Conservation (phyloP, 2,888 invertebrate species). For the Atethmia centrago region DNA sequence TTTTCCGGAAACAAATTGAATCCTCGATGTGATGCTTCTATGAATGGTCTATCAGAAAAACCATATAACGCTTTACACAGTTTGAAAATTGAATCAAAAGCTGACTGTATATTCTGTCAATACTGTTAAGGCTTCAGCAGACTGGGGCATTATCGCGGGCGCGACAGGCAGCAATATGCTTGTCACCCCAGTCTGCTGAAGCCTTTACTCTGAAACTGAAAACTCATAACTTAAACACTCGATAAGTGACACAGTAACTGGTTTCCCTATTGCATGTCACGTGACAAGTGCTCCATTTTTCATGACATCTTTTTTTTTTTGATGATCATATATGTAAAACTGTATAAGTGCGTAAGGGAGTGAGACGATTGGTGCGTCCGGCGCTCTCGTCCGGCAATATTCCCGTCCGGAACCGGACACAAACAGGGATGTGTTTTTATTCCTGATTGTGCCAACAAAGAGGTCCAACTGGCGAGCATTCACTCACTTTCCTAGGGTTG, state of each 20-base stretch:
- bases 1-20: conserved; percentile 17
- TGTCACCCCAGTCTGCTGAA: no score
- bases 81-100: conserved; percentile 6
- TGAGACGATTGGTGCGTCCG: conserved; percentile 77
- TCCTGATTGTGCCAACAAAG: conserved; percentile 84
- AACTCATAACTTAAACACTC: neutral
- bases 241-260: neutral
- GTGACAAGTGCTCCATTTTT: conserved; percentile 12
- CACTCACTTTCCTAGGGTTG: conserved; percentile 77
- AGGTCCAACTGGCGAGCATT: conserved; percentile 82
- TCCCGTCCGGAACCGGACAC: conserved; percentile 69
- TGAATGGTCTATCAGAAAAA: conserved; percentile 3
- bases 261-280: conserved; percentile 8
- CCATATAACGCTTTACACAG: conserved; percentile 1
- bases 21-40: conserved; percentile 1
- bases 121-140: no score
- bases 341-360: conserved; percentile 33
- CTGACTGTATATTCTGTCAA: neutral
- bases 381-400: conserved; percentile 68
- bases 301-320: no score
- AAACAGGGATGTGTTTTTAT: conserved; percentile 85
- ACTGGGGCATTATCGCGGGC: no score
- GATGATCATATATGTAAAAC: conserved; percentile 46
- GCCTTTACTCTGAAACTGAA: neutral
- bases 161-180: no score